Conservation (phyloP, 2,888 invertebrate species). For the Brachyptera putata region DNA sequence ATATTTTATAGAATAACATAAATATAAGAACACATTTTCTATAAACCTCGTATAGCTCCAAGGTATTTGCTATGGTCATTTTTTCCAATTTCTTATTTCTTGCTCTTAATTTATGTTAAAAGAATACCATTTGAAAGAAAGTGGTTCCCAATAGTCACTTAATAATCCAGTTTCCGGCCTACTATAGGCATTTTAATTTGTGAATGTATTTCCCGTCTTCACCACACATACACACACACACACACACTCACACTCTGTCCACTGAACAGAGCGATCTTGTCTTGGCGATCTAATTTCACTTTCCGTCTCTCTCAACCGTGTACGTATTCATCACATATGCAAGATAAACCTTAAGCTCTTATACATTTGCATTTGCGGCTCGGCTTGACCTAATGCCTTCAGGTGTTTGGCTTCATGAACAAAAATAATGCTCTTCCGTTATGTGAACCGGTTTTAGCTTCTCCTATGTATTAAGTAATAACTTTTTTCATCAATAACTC, state of each 20-base stretch:
- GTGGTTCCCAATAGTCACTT: slow-evolving; percentile 11
- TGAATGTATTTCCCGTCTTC: slow-evolving; percentile 12
- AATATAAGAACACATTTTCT: no score
- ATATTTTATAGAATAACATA: no score
- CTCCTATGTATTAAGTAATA: background rate
- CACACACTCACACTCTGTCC: background rate
- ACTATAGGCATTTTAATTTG: slow-evolving; percentile 10
- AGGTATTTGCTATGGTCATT: no score
- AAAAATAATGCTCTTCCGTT: slow-evolving; percentile 7
- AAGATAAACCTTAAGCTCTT: no score
- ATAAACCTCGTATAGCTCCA: no score
- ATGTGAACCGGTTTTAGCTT: background rate
- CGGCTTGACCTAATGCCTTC: no score
- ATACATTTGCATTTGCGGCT: no score
- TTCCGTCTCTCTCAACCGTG: slow-evolving; percentile 2
- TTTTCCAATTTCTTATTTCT: no score
- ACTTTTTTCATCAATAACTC: background rate
- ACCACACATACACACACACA: no score
- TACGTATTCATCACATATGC: no score
- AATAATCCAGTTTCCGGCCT: slow-evolving; percentile 12
- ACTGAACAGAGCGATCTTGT: slow-evolving; percentile 3
- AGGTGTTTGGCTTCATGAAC: background rate
- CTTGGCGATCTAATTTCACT: slow-evolving; percentile 10
- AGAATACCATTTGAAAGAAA: slow-evolving; percentile 11
- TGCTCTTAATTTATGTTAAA: background rate